Percentiles rank a stretch among this genome's conserved stretches.
Conservation (phyloP, 2,888 invertebrate genomes). For the Pristionchus maxplancki region DNA sequence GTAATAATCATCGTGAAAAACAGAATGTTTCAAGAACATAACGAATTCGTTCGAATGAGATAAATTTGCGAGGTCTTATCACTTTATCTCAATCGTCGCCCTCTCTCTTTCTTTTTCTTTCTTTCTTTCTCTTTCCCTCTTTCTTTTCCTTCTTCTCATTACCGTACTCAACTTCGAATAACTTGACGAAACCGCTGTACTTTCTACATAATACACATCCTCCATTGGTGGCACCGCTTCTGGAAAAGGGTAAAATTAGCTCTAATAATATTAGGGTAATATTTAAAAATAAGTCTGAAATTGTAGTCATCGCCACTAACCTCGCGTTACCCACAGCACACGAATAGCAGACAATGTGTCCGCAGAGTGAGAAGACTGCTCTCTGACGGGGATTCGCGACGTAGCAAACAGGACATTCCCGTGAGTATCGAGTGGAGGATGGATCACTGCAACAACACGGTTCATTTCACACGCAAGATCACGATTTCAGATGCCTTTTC, state of each 20-base stretch:
- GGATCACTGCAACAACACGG: not conserved
- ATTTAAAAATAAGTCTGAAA: not conserved
- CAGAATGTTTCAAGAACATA: too few relatives aligned
- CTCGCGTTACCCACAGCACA: not conserved
- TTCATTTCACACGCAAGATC: too few relatives aligned
- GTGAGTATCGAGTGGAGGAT: not conserved
- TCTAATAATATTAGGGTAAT: not conserved
- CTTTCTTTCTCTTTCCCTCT: not conserved
- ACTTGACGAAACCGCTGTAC: not conserved
- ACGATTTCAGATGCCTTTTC: too few relatives aligned
- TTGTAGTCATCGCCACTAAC: not conserved
- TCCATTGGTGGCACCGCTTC: not conserved
- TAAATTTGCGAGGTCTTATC: too few relatives aligned
- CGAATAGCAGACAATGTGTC: not conserved
- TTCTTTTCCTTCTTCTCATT: not conserved
- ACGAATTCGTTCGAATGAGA: too few relatives aligned
- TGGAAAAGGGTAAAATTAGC: not conserved
- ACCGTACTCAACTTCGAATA: not conserved
- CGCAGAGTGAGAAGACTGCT: not conserved
- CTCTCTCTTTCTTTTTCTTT: not conserved
- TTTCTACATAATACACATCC: not conserved
- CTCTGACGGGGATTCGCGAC: not conserved
- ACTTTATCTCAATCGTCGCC: too few relatives aligned
- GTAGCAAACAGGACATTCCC: not conserved
- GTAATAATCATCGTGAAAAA: too few relatives aligned